Percentiles rank a stretch among this genome's conserved stretches.
Conservation (phyloP, 2,797 vertebrate species). For the Acropternis orthonyx region DNA sequence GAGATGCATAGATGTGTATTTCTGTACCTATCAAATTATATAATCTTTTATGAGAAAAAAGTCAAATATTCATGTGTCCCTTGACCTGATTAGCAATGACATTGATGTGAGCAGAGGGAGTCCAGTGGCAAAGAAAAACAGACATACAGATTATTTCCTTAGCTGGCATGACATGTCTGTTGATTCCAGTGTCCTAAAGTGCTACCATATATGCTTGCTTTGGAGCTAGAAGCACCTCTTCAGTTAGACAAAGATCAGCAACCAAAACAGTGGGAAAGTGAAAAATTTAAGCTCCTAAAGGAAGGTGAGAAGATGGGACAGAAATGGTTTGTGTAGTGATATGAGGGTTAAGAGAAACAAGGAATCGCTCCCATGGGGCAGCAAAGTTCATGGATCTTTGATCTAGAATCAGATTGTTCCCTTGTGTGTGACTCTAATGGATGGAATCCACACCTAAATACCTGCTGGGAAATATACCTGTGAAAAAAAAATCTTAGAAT, state of each 20-base stretch:
- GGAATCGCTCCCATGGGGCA: not conserved
- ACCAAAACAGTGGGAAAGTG: not conserved
- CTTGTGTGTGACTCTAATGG: not conserved
- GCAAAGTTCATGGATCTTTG: not conserved
- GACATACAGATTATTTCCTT: not conserved
- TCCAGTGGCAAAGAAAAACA: not conserved
- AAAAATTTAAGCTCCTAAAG: not conserved
- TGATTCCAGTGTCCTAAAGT: not conserved
- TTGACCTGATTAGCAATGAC: slow-evolving; percentile 25
- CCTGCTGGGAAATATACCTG: not conserved
- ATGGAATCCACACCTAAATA: not conserved
- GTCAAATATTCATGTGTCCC: not conserved
- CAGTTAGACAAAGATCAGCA: not conserved
- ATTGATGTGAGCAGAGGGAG: not conserved
- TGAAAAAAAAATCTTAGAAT: not conserved
- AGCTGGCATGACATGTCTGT: not conserved
- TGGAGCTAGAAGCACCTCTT: not conserved
- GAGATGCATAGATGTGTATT: slow-evolving; percentile 5
- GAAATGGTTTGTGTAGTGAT: not conserved
- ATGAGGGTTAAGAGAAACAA: not conserved
- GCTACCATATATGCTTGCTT: not conserved
- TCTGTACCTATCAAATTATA: slow-evolving; percentile 16
- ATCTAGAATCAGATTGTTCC: not conserved
- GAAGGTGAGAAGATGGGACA: not conserved
- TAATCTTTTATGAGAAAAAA: not conserved